Conservation (phyloP, 1,140 invertebrate genomes). For the Hyles vespertilio region DNA sequence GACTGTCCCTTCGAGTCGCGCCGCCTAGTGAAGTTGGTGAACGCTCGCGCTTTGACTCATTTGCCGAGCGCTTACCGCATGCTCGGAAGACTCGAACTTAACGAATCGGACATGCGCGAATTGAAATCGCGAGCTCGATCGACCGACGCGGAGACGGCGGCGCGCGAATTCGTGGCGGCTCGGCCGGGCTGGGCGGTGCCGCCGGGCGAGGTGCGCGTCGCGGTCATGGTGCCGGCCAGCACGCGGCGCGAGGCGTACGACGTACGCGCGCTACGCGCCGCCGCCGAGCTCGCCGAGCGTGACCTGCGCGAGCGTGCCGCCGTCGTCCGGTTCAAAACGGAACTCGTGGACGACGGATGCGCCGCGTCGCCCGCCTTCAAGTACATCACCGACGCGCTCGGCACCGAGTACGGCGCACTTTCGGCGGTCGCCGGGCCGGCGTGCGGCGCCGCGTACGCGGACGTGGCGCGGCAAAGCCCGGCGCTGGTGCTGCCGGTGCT, state of each 20-base stretch:
- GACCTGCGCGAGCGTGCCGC: conserved; percentile 14
- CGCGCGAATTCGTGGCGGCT: conserved; percentile 14
- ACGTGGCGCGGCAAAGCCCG: conserved; percentile 42
- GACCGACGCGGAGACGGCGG: conserved; percentile 13
- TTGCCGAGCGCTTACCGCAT: conserved; percentile 14
- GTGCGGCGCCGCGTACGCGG: conserved; percentile 51
- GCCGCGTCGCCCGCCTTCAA: conserved; percentile 40
- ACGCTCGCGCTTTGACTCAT: conserved; percentile 11
- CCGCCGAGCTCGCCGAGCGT: conserved; percentile 33
- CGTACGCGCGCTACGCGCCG: conserved; percentile 25
- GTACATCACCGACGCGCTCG: conserved; percentile 42
- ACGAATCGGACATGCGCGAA: conserved; percentile 6
- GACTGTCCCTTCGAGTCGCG: conserved; percentile 16
- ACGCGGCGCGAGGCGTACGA: conserved; percentile 27
- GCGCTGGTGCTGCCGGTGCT: conserved; percentile 40
- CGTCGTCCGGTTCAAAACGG: conserved; percentile 33
- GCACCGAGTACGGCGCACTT: conserved; percentile 44
- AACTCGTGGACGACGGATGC: conserved; percentile 46
- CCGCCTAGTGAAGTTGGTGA: conserved; percentile 15
- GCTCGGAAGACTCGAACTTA: conserved; percentile 8
- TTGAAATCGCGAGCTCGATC: conserved; percentile 15
- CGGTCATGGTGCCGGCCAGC: conserved; percentile 17
- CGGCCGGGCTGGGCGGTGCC: conserved; percentile 39
- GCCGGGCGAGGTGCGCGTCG: conserved; percentile 21
- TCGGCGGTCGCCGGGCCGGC: conserved; percentile 52